A percentile compares a stretch with the other conserved stretches of the same genome.
Conservation (phyloP, 2,113 vertebrate genomes). For the Mustelus asterias region DNA sequence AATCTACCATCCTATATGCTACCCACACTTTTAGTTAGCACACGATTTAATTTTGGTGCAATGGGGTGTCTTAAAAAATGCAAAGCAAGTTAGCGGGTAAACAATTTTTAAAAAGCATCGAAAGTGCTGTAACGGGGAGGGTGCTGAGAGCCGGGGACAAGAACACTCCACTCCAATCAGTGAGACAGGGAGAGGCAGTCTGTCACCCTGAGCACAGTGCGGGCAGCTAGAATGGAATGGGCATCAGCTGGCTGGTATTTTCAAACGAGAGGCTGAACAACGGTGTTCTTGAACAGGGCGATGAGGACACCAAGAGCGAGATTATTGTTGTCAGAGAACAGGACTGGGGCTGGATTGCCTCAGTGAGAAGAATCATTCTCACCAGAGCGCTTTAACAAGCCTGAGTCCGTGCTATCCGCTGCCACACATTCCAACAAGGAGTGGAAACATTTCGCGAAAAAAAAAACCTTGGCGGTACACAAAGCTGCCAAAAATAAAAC, state of each 20-base stretch:
- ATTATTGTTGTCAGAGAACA: background rate
- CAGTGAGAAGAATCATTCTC: background rate
- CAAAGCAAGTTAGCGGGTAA: background rate
- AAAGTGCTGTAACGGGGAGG: no score
- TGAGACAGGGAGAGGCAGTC: background rate
- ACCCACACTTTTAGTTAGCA: background rate
- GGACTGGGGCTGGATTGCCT: background rate
- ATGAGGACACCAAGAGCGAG: background rate
- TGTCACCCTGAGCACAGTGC: background rate
- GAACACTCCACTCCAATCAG: background rate
- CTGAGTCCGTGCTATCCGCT: background rate
- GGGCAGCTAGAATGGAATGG: background rate
- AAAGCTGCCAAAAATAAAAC: background rate
- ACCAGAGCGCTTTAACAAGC: background rate
- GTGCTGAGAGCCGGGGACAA: no score
- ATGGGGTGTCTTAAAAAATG: background rate
- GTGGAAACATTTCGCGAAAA: background rate
- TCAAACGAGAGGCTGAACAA: background rate
- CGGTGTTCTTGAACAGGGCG: background rate
- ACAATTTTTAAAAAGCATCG: background rate
- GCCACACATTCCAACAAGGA: background rate
- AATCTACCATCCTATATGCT: background rate
- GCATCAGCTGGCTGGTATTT: background rate
- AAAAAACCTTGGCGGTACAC: background rate
- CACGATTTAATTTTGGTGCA: background rate